These are phyloP conservation scores for Zaprionus inermis DNA, from an alignment of 1,140 invertebrate genomes.

Conservation along the genomic window DNA sequence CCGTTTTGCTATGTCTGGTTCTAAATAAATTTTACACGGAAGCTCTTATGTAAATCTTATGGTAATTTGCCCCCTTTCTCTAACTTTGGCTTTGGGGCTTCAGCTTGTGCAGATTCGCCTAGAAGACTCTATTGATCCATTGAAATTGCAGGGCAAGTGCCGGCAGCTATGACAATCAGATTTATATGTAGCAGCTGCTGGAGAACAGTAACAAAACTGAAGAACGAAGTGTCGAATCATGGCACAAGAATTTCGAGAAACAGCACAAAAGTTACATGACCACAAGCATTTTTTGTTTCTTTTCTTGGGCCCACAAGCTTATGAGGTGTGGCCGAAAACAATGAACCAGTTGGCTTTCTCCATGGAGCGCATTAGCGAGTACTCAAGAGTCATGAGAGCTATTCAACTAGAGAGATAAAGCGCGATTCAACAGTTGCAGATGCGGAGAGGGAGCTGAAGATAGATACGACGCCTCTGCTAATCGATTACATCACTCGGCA, in stretches of 20 bases:
- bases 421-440: conserved; percentile 1
- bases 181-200: conserved; percentile 32
- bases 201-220: conserved; percentile 29
- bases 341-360: conserved; percentile 37
- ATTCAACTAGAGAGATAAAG: conserved; percentile 26
- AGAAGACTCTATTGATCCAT: conserved; percentile 33
- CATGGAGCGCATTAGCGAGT: conserved; percentile 20
- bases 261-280: conserved; percentile 55
- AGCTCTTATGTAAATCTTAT: conserved; percentile 82
- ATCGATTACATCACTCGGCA: conserved; percentile 68
- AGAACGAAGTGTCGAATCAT: conserved; percentile 60
- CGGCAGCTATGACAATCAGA: conserved; percentile 20
- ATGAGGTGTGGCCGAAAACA: conserved; percentile 39
- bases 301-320: conserved; percentile 28
- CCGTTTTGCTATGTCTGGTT: conserved; percentile 63
- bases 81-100: conserved; percentile 43
- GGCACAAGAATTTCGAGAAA: conserved; percentile 40
- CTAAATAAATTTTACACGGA: conserved; percentile 82
- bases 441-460: conserved; percentile 9
- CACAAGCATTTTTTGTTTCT: conserved; percentile 32
- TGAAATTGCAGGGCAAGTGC: conserved; percentile 19
- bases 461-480: conserved; percentile 46
- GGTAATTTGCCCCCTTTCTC: conserved; percentile 60
- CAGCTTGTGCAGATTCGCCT: background rate
- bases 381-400: conserved; percentile 14